Percentiles rank a stretch among this genome's conserved stretches.
Conservation (phyloP, 2,113 vertebrate genomes). For the Isichthys henryi region DNA sequence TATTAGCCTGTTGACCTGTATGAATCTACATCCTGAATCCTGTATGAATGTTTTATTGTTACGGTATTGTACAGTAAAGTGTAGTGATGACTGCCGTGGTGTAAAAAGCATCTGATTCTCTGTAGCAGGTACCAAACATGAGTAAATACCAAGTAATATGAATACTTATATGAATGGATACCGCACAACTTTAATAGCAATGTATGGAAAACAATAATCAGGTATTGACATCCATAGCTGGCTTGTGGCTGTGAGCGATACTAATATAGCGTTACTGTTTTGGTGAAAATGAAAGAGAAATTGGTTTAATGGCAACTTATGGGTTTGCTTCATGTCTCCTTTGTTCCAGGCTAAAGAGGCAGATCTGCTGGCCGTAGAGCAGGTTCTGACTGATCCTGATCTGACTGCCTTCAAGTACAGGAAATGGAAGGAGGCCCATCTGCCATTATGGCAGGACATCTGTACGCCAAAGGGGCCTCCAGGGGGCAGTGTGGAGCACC, state of each 20-base stretch:
- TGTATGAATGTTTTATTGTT: not conserved
- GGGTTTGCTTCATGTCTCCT: slow-evolving; percentile 18
- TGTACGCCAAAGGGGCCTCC: slow-evolving; percentile 50
- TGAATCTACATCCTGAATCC: not conserved
- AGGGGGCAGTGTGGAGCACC: slow-evolving; percentile 35
- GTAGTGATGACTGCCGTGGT: not conserved
- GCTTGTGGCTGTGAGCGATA: not conserved
- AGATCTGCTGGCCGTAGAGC: slow-evolving; percentile 81
- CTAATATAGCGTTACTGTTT: not conserved
- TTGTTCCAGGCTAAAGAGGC: slow-evolving; percentile 79
- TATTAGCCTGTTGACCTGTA: not conserved
- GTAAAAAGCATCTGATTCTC: not conserved
- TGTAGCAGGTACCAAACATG: not conserved
- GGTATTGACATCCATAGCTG: not conserved
- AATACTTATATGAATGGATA: not conserved
- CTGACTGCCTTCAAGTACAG: slow-evolving; percentile 77
- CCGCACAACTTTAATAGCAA: not conserved
- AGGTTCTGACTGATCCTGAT: slow-evolving; percentile 69
- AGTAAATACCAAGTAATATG: not conserved
- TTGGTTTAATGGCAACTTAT: not conserved
- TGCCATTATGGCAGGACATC: slow-evolving; percentile 76
- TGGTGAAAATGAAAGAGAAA: not conserved
- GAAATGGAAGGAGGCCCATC: slow-evolving; percentile 82
- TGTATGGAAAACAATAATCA: not conserved
- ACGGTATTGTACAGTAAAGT: not conserved